Evolutionary conservation across 2,797 vertebrate species (phyloP).

Genomic region (Antrozous pallidus): DNA sequence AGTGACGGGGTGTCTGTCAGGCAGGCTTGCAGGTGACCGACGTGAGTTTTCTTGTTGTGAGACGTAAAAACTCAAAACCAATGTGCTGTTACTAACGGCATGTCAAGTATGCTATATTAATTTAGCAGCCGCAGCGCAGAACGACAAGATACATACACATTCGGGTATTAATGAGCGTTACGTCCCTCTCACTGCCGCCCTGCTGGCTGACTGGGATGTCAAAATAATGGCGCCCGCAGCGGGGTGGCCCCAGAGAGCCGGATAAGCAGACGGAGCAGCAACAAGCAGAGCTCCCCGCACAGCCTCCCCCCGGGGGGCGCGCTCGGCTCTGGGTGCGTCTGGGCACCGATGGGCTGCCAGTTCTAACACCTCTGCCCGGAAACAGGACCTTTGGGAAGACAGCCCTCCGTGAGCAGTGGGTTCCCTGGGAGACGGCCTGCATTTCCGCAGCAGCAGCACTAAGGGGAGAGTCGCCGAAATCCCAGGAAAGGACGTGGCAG

Average conservation of each 20-base stretch:
- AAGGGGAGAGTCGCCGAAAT: neutral
- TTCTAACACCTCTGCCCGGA: too few relatives aligned
- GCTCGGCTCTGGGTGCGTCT: too few relatives aligned
- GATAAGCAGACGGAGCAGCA: neutral
- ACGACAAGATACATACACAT: slow-evolving; percentile 5
- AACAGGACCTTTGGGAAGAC: too few relatives aligned
- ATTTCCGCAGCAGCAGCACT: neutral
- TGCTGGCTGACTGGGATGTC: neutral
- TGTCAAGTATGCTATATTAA: neutral
- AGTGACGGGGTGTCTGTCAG: neutral
- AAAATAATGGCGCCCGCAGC: neutral
- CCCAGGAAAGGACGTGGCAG: neutral
- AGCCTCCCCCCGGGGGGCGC: too few relatives aligned
- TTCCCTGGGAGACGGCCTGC: neutral
- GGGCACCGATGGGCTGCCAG: too few relatives aligned
- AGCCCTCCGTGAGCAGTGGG: too few relatives aligned
- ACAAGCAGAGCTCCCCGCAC: too few relatives aligned
- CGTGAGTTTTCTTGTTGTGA: neutral
- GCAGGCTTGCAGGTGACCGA: neutral
- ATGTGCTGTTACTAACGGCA: slow-evolving; percentile 8
- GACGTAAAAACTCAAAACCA: slow-evolving; percentile 19
- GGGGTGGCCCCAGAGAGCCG: neutral
- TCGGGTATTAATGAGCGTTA: neutral
- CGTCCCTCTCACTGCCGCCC: neutral
- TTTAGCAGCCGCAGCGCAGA: slow-evolving; percentile 14